These are phyloP conservation scores for Eilema sororculum DNA, from an alignment of 2,888 invertebrate genomes.

Conservation along the genomic window DNA sequence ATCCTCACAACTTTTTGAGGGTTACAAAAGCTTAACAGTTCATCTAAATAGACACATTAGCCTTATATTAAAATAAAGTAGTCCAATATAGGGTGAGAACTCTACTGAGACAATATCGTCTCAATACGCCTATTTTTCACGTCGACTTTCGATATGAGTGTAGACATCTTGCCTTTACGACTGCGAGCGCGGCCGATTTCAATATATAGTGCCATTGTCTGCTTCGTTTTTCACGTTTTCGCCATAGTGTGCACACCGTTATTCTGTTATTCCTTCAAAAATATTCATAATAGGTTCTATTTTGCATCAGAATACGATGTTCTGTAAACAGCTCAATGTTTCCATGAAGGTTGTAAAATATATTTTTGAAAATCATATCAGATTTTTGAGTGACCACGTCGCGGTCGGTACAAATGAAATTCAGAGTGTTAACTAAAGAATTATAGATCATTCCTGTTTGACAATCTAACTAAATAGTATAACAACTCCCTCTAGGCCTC, in stretches of 20 bases:
- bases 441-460: too few species aligned
- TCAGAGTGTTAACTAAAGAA: too few species aligned
- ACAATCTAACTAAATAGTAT: too few species aligned
- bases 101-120: slow-evolving; percentile 35
- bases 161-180: slow-evolving; percentile 77
- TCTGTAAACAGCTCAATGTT: slow-evolving; percentile 7
- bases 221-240: slow-evolving; percentile 55
- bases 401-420: too few species aligned
- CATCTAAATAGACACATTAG: slow-evolving; percentile 31
- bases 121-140: slow-evolving; percentile 49
- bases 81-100: slow-evolving; percentile 35
- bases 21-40: neutral
- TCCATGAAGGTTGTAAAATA: neutral
- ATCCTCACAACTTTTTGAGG: neutral
- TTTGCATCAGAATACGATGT: slow-evolving; percentile 27
- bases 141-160: slow-evolving; percentile 60
- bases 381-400: neutral
- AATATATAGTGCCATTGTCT: slow-evolving; percentile 66
- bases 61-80: slow-evolving; percentile 40
- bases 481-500: too few species aligned
- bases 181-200: slow-evolving; percentile 56
- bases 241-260: slow-evolving; percentile 59
- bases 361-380: neutral
- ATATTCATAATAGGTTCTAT: slow-evolving; percentile 44
- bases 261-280: slow-evolving; percentile 53